These are phyloP conservation scores for Ibidorhyncha struthersii DNA, from an alignment of 2,113 vertebrate genomes.

Conservation along the genomic window DNA sequence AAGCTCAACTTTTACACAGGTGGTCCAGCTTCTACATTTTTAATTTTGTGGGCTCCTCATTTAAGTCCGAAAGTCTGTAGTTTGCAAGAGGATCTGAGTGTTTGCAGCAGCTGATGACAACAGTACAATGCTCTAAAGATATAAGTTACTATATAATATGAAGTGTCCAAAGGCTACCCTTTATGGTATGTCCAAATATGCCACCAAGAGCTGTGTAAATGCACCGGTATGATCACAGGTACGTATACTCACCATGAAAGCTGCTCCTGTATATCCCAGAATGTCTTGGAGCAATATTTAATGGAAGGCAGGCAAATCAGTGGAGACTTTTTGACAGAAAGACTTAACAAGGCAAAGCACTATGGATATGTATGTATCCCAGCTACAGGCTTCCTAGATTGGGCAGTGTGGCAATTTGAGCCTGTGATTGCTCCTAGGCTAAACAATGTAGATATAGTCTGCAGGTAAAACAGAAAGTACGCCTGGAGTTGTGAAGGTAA, in stretches of 20 bases:
- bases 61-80: not conserved
- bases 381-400: not conserved
- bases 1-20: not conserved
- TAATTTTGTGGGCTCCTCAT: not conserved
- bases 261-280: not conserved
- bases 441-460: not conserved
- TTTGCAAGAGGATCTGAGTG: not conserved
- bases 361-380: not conserved
- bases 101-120: not conserved
- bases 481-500: not conserved
- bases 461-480: not conserved
- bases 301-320: not conserved
- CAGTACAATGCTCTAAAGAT: not conserved
- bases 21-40: fast-evolving
- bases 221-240: not conserved
- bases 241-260: not conserved
- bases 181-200: not conserved
- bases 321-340: not conserved
- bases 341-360: not conserved
- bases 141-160: not conserved
- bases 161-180: not conserved
- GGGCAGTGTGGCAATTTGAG: not conserved
- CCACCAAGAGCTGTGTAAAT: not conserved
- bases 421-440: not conserved
- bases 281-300: not conserved